Conservation (phyloP, 2,888 invertebrate species). For the Lepidocyrtinus sp. region DNA sequence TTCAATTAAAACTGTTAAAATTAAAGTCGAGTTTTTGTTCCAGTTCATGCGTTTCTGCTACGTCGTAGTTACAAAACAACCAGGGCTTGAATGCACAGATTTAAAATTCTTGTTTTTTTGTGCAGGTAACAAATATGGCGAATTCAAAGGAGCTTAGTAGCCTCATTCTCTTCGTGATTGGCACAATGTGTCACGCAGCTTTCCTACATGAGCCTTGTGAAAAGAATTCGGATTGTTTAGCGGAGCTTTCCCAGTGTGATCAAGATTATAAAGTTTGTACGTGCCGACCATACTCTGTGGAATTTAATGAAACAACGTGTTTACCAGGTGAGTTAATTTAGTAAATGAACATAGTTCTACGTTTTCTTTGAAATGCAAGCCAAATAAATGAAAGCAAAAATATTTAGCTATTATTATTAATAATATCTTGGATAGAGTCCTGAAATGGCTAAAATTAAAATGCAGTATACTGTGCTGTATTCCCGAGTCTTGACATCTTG, state of each 20-base stretch:
- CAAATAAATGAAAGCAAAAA: no score
- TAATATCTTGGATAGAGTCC: no score
- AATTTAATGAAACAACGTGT: conserved; percentile 84
- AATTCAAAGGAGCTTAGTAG: neutral
- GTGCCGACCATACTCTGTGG: conserved; percentile 87
- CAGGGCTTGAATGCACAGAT: no score
- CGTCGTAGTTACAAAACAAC: no score
- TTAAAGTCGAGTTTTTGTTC: neutral
- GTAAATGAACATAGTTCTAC: no score
- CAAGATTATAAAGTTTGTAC: conserved; percentile 83
- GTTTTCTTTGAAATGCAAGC: no score
- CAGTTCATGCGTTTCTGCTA: no score
- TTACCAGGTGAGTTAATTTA: conserved; percentile 86
- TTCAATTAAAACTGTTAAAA: neutral
- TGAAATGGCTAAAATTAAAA: no score
- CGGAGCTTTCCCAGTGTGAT: conserved; percentile 77
- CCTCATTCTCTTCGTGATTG: neutral
- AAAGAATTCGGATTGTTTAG: conserved; percentile 78
- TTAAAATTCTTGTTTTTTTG: neutral
- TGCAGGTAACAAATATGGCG: conserved; percentile 22
- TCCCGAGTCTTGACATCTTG: no score
- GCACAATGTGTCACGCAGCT: conserved; percentile 21
- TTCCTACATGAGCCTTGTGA: conserved; percentile 79
- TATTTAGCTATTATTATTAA: no score
- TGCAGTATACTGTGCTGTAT: no score